A percentile compares a stretch with the other conserved stretches of the same genome.
Evolutionary conservation across 2,888 invertebrate genomes (phyloP).

Genomic region (Oxyteleia sp.): DNA sequence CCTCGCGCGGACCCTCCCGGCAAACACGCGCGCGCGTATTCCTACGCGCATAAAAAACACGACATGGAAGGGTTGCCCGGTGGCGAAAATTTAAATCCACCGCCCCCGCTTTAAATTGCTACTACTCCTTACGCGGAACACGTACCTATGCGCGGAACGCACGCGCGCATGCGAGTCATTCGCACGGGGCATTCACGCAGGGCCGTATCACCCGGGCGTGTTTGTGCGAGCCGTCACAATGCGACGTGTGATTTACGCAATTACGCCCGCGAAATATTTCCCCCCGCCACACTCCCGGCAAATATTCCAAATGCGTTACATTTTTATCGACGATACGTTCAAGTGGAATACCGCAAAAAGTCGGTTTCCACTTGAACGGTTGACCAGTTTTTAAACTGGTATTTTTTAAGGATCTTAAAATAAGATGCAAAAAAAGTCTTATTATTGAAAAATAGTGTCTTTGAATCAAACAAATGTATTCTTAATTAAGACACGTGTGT

Average conservation of each 20-base stretch:
- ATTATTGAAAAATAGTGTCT: too few relatives aligned
- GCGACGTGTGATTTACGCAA: slow-evolving; percentile 34
- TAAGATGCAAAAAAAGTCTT: too few relatives aligned
- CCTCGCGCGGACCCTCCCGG: too few relatives aligned
- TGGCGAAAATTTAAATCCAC: slow-evolving; percentile 79
- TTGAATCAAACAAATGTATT: too few relatives aligned
- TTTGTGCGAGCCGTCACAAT: neutral
- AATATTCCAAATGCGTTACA: too few relatives aligned
- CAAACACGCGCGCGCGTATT: slow-evolving; percentile 53
- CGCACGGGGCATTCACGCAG: slow-evolving; percentile 32
- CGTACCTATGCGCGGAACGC: slow-evolving; percentile 17
- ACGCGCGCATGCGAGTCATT: slow-evolving; percentile 28
- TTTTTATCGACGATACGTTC: too few relatives aligned
- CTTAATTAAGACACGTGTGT: too few relatives aligned
- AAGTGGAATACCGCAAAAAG: too few relatives aligned
- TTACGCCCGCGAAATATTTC: slow-evolving; percentile 14
- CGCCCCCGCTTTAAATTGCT: slow-evolving; percentile 79
- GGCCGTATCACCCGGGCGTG: slow-evolving; percentile 10
- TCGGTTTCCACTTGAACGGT: too few relatives aligned
- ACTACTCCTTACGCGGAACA: slow-evolving; percentile 75
- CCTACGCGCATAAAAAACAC: slow-evolving; percentile 37
- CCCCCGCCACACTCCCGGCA: too few relatives aligned
- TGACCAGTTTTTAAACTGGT: too few relatives aligned
- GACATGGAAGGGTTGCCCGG: slow-evolving; percentile 25
- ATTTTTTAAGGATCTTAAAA: too few relatives aligned